These are phyloP conservation scores for Eleutherodactylus coqui DNA, from an alignment of 2,797 vertebrate genomes.

Conservation along the genomic window DNA sequence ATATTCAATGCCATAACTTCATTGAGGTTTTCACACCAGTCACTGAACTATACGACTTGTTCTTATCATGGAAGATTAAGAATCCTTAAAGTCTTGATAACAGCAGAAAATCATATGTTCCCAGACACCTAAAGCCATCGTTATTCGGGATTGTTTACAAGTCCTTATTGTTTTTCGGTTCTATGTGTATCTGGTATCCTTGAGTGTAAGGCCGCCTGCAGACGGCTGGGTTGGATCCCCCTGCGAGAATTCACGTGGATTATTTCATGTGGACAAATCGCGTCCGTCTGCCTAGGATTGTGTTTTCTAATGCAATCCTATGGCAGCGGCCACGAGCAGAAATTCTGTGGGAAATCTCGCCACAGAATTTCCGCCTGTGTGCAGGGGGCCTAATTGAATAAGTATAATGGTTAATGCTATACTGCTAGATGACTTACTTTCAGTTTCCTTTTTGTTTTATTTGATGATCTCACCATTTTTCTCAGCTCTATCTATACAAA, in stretches of 20 bases:
- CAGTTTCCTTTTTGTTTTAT: not conserved
- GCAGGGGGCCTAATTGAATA: constrained; percentile 74
- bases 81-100: constrained; percentile 80
- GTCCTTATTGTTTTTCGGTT: constrained; percentile 83
- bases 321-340: too few species aligned
- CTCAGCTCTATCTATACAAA: not conserved
- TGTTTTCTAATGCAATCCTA: too few species aligned
- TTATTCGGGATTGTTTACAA: constrained; percentile 82
- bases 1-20: constrained; percentile 85
- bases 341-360: too few species aligned
- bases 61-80: constrained; percentile 85
- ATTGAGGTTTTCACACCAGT: constrained; percentile 81
- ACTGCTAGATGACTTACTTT: not conserved
- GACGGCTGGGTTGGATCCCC: too few species aligned
- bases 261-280: too few species aligned
- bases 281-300: too few species aligned
- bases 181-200: constrained; percentile 71
- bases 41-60: constrained; percentile 73
- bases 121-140: constrained; percentile 77
- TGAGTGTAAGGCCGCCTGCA: too few species aligned
- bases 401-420: constrained; percentile 63
- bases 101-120: constrained; percentile 81
- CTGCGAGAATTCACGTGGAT: too few species aligned
- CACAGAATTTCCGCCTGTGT: too few species aligned
- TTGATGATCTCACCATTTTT: not conserved